Evolutionary conservation across 2,113 vertebrate species (phyloP).

Genomic region (Colossoma macropomum): DNA sequence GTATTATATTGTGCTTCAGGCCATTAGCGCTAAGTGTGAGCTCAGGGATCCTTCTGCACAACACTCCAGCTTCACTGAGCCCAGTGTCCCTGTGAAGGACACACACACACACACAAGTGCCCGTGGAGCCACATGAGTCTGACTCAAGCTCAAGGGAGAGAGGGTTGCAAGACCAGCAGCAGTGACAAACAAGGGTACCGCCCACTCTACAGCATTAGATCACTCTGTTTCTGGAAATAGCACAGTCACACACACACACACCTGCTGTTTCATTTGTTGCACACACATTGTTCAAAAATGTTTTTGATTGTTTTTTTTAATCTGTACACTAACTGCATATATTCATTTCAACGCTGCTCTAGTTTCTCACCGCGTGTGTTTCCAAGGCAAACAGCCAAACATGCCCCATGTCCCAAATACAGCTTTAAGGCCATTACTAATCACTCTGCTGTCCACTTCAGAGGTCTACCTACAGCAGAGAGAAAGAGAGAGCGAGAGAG

Average conservation of each 20-base stretch:
- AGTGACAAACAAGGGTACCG: constrained; percentile 27
- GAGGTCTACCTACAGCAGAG: not conserved
- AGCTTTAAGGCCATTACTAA: no score
- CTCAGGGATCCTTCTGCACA: constrained; percentile 29
- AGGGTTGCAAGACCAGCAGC: constrained; percentile 18
- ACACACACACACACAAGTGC: constrained; percentile 36
- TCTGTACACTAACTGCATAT: not conserved
- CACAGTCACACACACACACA: not conserved
- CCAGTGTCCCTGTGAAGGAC: constrained; percentile 33
- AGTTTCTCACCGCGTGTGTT: not conserved
- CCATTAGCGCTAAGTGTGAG: constrained; percentile 50
- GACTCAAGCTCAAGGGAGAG: constrained; percentile 5
- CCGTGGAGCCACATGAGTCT: constrained; percentile 14
- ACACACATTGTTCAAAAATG: not conserved
- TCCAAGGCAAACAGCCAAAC: not conserved
- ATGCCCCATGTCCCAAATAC: constrained; percentile 4
- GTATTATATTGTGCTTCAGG: constrained; percentile 50
- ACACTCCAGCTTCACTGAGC: constrained; percentile 32
- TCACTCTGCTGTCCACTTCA: constrained; percentile 13
- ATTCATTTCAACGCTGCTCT: not conserved
- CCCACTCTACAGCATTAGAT: constrained; percentile 18
- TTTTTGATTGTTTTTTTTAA: not conserved
- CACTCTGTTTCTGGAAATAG: not conserved
- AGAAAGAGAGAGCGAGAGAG: constrained; percentile 5
- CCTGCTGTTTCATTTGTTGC: constrained; percentile 4